Evolutionary conservation across 1,140 invertebrate species (phyloP), one percentile per base, ranked within the genome.

Genomic region (Aricia agestis): DNA sequence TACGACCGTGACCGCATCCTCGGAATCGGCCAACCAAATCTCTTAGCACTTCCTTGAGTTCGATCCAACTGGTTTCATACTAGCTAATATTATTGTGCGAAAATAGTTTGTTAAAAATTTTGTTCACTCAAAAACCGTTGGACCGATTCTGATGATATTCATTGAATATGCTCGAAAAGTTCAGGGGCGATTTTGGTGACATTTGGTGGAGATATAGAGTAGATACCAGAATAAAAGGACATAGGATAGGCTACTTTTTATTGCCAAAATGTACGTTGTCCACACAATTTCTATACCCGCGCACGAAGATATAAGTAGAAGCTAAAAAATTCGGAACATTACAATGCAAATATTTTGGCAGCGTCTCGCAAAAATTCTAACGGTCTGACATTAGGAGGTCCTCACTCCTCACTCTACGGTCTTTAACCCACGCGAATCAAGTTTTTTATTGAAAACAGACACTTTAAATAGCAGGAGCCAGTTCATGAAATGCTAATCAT

Each of bases 1-100:
- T 63, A 41, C 66, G 67, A 65, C 71, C 71, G 71, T 72, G 71
- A 72, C 71, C 18, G 18, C 71, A 66, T 68, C 71, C 71, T 68
- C 71, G 69, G 36, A 36, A 19, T 36, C 41, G 58, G 13, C 58
- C 36, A 36, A 72, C 67, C 71, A 61, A 67, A 68, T 36, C 70
- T 52, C 42, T 68, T 10, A 36, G 6, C 9, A 13, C 45, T 52
- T 52, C 45, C 45, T 52, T 52, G 45, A 52, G 45, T 15, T 13
- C 11, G 45, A 13, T 52, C 45, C 45, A 52, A 52, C 45, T 52
- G 13, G 45, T 15, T 52, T 52, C 11, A 36, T 7, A 36, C 36
- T 36, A 36, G 36, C 5, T 9, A 36, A 36, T 9, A 36, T 36
- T 36, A 36, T 36, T 4, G 6, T 25, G 25, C 25, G 25, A 25